phyloP scores from a whole-genome alignment of 2,113 vertebrate genomes.

The Chloebia gouldiae region DNA sequence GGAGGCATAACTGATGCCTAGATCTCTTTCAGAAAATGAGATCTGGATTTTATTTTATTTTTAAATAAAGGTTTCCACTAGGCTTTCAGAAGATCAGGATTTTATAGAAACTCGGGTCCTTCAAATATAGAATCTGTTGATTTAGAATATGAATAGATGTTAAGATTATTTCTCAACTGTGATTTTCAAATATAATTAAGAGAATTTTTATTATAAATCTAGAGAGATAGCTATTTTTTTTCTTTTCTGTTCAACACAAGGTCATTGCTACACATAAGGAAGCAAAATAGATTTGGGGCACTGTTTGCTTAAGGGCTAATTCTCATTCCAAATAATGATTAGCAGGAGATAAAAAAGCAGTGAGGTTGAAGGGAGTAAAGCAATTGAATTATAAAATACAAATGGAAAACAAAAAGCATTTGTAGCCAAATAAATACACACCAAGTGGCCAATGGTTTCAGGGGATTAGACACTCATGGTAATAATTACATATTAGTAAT shows the following conservation, averaged over 20 bases:
- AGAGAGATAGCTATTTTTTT: not conserved
- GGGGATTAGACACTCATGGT: not conserved
- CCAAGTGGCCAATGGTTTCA: conserved; percentile 9
- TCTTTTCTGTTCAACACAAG: not conserved
- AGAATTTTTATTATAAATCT: not conserved
- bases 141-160: not conserved
- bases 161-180: not conserved
- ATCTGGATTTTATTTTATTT: not conserved
- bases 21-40: not conserved
- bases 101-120: not conserved
- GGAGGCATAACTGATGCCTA: not conserved
- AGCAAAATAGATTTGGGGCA: conserved; percentile 41
- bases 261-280: not conserved
- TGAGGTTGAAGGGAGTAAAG: conserved; percentile 15
- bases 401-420: conserved; percentile 19
- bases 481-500: conserved; percentile 32
- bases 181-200: not conserved
- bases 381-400: conserved; percentile 50
- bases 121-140: not conserved
- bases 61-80: not conserved
- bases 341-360: conserved; percentile 28
- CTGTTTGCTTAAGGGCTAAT: conserved; percentile 46
- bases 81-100: not conserved
- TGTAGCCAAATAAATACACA: not conserved
- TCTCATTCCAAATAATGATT: conserved; percentile 47